Evolutionary conservation across 2,797 vertebrate genomes (phyloP).

Genomic region (Sparidentex hasta): DNA sequence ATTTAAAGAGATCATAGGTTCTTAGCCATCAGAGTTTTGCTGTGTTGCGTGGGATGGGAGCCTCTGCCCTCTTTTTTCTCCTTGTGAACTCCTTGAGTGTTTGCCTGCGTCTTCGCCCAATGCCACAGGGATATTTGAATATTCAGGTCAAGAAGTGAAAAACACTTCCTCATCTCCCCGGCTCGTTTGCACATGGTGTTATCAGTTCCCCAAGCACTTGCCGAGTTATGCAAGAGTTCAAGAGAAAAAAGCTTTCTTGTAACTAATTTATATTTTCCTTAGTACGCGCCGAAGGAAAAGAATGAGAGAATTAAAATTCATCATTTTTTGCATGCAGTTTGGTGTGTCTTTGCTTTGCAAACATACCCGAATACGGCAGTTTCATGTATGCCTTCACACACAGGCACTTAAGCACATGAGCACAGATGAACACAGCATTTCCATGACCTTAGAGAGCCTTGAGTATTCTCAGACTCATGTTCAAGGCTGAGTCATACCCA

Average conservation of each 20-base stretch:
- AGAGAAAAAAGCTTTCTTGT: slow-evolving; percentile 35
- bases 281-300: slow-evolving; percentile 1
- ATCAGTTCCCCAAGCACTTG: slow-evolving; percentile 51
- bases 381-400: background rate
- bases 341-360: slow-evolving; percentile 11
- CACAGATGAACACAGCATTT: slow-evolving; percentile 32
- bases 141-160: slow-evolving; percentile 77
- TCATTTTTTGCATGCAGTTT: background rate
- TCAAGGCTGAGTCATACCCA: slow-evolving; percentile 45
- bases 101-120: slow-evolving; percentile 66
- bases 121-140: slow-evolving; percentile 74
- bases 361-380: background rate
- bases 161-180: slow-evolving; percentile 62
- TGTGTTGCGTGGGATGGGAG: slow-evolving; percentile 55
- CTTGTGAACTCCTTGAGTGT: slow-evolving; percentile 55
- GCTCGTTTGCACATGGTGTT: slow-evolving; percentile 50
- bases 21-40: slow-evolving; percentile 32
- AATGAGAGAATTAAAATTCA: background rate
- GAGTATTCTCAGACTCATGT: slow-evolving; percentile 41
- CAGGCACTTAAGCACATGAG: slow-evolving; percentile 17
- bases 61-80: slow-evolving; percentile 47
- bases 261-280: slow-evolving; percentile 47
- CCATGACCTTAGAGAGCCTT: slow-evolving; percentile 47
- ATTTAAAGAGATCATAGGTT: slow-evolving; percentile 23
- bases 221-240: slow-evolving; percentile 49